These are phyloP conservation scores for Tachysurus vachellii DNA, from an alignment of 2,113 vertebrate genomes.

Conservation along the genomic window DNA sequence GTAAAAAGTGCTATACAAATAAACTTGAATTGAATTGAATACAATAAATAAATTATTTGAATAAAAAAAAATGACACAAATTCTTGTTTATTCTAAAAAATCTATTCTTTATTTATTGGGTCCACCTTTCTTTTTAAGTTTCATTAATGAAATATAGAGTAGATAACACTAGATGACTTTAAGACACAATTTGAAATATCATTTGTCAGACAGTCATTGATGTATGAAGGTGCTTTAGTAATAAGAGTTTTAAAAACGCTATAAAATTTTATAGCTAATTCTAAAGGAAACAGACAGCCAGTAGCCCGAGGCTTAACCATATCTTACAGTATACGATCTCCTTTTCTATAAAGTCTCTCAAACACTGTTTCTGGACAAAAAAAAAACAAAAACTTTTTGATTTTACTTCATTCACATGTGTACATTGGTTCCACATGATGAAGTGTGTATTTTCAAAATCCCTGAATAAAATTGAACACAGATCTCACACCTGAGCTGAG, in stretches of 20 bases:
- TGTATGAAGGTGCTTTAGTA: background rate
- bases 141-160: background rate
- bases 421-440: no score
- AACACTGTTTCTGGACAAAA: background rate
- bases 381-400: no score
- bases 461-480: no score
- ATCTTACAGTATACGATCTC: background rate
- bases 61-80: background rate
- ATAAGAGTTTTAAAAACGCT: background rate
- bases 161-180: background rate
- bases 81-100: background rate
- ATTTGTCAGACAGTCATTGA: background rate
- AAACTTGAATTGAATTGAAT: background rate
- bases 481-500: no score
- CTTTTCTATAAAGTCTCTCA: background rate
- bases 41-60: background rate
- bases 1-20: no score
- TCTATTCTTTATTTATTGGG: background rate
- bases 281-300: background rate
- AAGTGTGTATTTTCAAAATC: no score
- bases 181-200: background rate
- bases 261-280: background rate
- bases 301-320: background rate
- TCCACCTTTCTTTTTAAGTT: background rate
- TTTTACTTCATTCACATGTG: no score